phyloP scores from a whole-genome alignment of 2,888 invertebrate species.

The Cerceris rybyensis region DNA sequence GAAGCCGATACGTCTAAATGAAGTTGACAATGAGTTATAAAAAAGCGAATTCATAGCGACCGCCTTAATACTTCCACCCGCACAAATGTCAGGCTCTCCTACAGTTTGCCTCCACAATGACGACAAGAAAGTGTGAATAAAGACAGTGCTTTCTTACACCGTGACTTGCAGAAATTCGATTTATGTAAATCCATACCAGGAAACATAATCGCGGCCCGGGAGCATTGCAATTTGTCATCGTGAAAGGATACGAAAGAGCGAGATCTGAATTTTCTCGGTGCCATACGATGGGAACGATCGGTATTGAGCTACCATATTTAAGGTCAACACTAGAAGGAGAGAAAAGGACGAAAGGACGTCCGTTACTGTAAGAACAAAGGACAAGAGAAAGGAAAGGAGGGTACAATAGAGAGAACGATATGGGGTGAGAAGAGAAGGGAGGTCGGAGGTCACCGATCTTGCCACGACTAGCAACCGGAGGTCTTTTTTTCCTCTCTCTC shows the following conservation, averaged over 20 bases:
- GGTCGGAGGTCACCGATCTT: slow-evolving; percentile 39
- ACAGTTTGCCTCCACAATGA: background rate
- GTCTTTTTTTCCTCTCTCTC: background rate
- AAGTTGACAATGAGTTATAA: background rate
- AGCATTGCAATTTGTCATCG: slow-evolving; percentile 27
- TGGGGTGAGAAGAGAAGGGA: slow-evolving; percentile 3
- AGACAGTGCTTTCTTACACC: slow-evolving; percentile 1
- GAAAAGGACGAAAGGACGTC: background rate
- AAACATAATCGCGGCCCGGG: background rate
- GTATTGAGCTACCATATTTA: slow-evolving; percentile 34
- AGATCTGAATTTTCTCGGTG: slow-evolving; percentile 4
- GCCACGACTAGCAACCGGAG: slow-evolving; percentile 33
- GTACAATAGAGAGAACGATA: slow-evolving; percentile 8
- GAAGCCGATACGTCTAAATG: no score
- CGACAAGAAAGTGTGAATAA: slow-evolving; percentile 4
- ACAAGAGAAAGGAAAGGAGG: background rate
- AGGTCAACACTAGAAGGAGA: slow-evolving; percentile 32
- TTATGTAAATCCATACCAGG: slow-evolving; percentile 10
- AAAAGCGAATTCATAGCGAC: background rate
- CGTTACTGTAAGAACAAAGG: slow-evolving; percentile 1
- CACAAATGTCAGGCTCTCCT: background rate
- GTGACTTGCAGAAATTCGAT: slow-evolving; percentile 11
- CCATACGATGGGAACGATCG: slow-evolving; percentile 24
- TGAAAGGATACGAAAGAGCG: background rate
- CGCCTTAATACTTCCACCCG: background rate